Percentiles rank a stretch among this genome's conserved stretches.
These are phyloP conservation scores for Mesodorylaimus sp. DNA, from an alignment of 2,888 invertebrate genomes.

Conservation along the genomic window DNA sequence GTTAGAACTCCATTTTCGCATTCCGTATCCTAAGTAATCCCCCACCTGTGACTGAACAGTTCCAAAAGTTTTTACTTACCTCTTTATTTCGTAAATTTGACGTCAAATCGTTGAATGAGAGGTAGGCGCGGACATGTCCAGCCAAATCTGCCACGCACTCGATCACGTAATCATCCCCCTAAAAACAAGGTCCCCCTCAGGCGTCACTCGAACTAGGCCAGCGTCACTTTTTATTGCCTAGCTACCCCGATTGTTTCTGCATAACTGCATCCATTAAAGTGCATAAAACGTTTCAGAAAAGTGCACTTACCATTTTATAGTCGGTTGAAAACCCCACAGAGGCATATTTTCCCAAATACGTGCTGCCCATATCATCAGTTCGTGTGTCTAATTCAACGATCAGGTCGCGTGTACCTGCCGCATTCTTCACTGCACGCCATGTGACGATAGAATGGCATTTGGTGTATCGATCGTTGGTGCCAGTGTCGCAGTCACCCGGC, in stretches of 20 bases:
- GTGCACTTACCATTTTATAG: slow-evolving; percentile 16
- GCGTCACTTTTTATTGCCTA: too few relatives aligned
- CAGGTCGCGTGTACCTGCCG: too few relatives aligned
- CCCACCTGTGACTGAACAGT: too few relatives aligned
- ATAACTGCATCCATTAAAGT: too few relatives aligned
- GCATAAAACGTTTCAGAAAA: background rate
- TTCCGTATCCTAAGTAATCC: too few relatives aligned
- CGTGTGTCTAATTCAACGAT: background rate
- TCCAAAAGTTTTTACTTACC: too few relatives aligned
- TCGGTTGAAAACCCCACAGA: slow-evolving; percentile 21
- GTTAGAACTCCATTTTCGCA: too few relatives aligned
- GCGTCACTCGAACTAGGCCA: too few relatives aligned
- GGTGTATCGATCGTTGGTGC: slow-evolving; percentile 15
- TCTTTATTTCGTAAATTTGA: slow-evolving; percentile 16
- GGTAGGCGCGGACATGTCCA: slow-evolving; percentile 17
- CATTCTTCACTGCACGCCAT: slow-evolving; percentile 16
- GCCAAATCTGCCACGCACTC: slow-evolving; percentile 27
- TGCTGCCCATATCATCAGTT: background rate
- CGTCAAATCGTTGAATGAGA: slow-evolving; percentile 25
- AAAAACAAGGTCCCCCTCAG: slow-evolving; percentile 8
- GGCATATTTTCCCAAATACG: slow-evolving; percentile 15
- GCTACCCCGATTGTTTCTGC: too few relatives aligned
- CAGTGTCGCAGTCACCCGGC: slow-evolving; percentile 24
- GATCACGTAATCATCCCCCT: slow-evolving; percentile 34
- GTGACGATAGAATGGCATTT: slow-evolving; percentile 10